phyloP scores from a whole-genome alignment of 1,140 invertebrate species.

The Helicoverpa zea region DNA sequence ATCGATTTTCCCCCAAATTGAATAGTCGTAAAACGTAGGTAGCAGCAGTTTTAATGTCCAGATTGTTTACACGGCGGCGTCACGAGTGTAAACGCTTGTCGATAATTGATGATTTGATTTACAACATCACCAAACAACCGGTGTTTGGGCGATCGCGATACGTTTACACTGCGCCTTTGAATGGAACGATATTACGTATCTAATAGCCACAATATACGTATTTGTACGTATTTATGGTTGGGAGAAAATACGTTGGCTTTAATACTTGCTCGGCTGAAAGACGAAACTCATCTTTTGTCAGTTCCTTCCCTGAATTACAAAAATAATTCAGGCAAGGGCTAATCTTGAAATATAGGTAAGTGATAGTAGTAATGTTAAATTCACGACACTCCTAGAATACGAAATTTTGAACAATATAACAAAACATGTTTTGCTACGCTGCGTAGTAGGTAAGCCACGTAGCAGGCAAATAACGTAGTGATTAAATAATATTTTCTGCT shows the following conservation, averaged over 20 bases:
- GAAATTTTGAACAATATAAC: no score
- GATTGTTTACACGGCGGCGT: conserved; percentile 85
- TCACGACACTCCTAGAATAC: no score
- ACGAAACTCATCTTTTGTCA: neutral
- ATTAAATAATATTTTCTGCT: no score
- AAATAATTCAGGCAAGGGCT: neutral
- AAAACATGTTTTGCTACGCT: no score
- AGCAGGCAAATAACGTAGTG: no score
- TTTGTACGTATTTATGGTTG: conserved; percentile 31
- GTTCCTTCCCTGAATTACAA: neutral
- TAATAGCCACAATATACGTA: conserved; percentile 53
- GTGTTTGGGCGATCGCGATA: conserved; percentile 78
- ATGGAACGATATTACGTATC: conserved; percentile 66
- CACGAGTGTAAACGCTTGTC: conserved; percentile 85
- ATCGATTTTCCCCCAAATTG: conserved; percentile 86
- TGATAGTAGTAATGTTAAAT: no score
- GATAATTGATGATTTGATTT: conserved; percentile 87
- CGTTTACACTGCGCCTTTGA: conserved; percentile 73
- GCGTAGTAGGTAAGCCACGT: no score
- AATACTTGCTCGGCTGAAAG: neutral
- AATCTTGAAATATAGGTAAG: no score
- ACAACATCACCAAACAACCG: conserved; percentile 85
- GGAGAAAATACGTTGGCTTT: conserved; percentile 27
- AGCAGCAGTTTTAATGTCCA: conserved; percentile 80
- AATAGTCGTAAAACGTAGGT: conserved; percentile 83